Base-by-base conservation (phyloP, 2,113 vertebrate genomes). In the Notothenia coriiceps region DNA sequence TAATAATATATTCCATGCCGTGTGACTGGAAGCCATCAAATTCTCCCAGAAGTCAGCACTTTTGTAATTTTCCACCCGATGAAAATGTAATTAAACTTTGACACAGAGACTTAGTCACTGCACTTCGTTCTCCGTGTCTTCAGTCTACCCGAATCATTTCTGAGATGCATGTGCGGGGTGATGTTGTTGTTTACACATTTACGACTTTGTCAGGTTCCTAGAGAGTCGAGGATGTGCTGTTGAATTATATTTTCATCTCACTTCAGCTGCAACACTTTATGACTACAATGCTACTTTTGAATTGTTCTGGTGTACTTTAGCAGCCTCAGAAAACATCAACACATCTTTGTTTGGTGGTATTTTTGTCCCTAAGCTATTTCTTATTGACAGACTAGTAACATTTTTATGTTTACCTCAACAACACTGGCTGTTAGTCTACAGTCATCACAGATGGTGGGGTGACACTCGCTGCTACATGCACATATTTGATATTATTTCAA, bases 31-130 rank as follows among this genome's bases (percentile, higher is more conserved):
- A 87, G 77, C 69, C 86, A 90, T 92, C 86, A 84, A 33, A 90
- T 86, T 91, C 80, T 74, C 70, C 74, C 77, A 86, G 80, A 90
- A 88, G 91, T 93, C 89, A 94, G 91, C 90, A 87, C 73, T 92
- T 93, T 85, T 82, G 74, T 91, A 84, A 93, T 94, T 90, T 40
- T 91, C 81, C 85, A 85, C 80, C 78, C 72, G 59, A 60, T 72
- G 51, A 84, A 67, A 87, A 91, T 77, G 66, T 88, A 84, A 93
- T 94, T 90, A 91, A 89, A 89, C 86, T 89, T 74, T 82, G 86
- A 88, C 71, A 69, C 81, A 55, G 82, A 75, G 86, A 84, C 83
- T 83, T 87, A 47, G 78, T 85, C 66, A 66, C 85, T 70, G 57
- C 79, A 64, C 6, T 75, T 80, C 40, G 46, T 60, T 61, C 61